Percentiles rank a stretch among this genome's conserved stretches.
Conservation (phyloP, 2,888 invertebrate genomes). For the Idaea biselata region DNA sequence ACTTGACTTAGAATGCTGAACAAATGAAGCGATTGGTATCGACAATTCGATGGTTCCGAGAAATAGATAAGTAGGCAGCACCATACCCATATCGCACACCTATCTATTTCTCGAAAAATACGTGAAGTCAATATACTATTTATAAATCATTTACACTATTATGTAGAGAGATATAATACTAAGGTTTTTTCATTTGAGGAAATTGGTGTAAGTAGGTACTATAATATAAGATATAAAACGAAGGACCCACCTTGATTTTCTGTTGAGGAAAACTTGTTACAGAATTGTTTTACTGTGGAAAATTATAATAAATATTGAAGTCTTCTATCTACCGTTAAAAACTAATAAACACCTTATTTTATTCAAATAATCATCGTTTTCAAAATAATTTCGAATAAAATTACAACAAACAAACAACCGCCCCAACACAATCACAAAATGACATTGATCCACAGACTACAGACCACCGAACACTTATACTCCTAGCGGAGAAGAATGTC, state of each 20-base stretch:
- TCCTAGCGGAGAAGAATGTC: no score
- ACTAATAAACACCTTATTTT: not conserved
- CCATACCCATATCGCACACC: not conserved
- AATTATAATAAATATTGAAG: not conserved
- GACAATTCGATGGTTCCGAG: not conserved
- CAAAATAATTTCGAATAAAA: constrained; percentile 3
- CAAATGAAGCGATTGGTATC: no score
- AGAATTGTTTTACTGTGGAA: not conserved
- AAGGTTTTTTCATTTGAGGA: no score
- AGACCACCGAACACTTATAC: no score
- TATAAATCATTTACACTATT: no score
- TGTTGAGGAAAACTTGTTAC: not conserved
- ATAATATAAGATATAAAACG: not conserved
- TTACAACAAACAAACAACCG: not conserved
- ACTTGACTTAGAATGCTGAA: no score
- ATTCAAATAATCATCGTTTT: not conserved
- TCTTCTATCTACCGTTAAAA: not conserved
- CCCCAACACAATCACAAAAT: constrained; percentile 5
- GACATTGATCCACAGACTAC: not conserved
- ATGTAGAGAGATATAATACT: no score
- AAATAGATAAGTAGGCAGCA: not conserved
- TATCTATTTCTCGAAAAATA: no score
- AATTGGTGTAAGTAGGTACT: no score
- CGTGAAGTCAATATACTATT: no score
- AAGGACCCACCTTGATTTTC: not conserved